phyloP scores from a whole-genome alignment of 2,797 vertebrate genomes.

The Erpetoichthys calabaricus region DNA sequence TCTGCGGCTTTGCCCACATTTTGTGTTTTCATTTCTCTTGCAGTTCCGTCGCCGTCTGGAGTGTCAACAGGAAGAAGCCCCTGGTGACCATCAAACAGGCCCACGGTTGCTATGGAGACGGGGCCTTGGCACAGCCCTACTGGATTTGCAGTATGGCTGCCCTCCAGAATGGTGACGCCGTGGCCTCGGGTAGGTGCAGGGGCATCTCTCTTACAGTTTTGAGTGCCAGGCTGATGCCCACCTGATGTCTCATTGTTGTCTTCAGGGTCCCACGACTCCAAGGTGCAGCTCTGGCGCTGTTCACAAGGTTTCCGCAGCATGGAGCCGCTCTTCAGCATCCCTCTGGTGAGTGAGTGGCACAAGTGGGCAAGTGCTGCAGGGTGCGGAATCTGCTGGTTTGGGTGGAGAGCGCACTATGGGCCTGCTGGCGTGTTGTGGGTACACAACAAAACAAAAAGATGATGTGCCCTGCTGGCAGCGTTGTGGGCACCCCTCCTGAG shows the following conservation, averaged over 20 bases:
- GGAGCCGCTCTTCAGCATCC: slow-evolving; percentile 61
- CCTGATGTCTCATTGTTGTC: slow-evolving; percentile 1
- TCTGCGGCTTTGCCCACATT: too few relatives aligned
- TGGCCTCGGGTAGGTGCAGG: slow-evolving; percentile 73
- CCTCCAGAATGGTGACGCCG: slow-evolving; percentile 74
- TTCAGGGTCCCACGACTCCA: slow-evolving; percentile 72
- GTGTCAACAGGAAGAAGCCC: slow-evolving; percentile 83
- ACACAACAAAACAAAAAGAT: too few relatives aligned
- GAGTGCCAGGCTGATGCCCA: background rate
- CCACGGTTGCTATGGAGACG: slow-evolving; percentile 55
- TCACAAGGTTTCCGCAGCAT: slow-evolving; percentile 63
- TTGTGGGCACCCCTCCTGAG: too few relatives aligned
- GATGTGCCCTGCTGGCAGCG: too few relatives aligned
- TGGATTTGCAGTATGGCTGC: slow-evolving; percentile 79
- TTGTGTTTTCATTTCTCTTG: background rate
- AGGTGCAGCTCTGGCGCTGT: slow-evolving; percentile 77
- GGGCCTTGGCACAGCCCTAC: slow-evolving; percentile 64
- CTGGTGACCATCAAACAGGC: slow-evolving; percentile 62
- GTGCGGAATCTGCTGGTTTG: too few relatives aligned
- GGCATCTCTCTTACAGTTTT: slow-evolving; percentile 12
- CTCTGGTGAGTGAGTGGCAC: slow-evolving; percentile 55
- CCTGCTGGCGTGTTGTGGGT: too few relatives aligned
- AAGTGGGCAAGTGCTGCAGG: too few relatives aligned
- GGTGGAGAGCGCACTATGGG: too few relatives aligned
- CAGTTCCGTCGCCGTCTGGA: slow-evolving; percentile 81